Percentiles rank a stretch among this genome's conserved stretches.
These are phyloP conservation scores for Notothenia coriiceps DNA, from an alignment of 2,113 vertebrate species.

Conservation along the genomic window DNA sequence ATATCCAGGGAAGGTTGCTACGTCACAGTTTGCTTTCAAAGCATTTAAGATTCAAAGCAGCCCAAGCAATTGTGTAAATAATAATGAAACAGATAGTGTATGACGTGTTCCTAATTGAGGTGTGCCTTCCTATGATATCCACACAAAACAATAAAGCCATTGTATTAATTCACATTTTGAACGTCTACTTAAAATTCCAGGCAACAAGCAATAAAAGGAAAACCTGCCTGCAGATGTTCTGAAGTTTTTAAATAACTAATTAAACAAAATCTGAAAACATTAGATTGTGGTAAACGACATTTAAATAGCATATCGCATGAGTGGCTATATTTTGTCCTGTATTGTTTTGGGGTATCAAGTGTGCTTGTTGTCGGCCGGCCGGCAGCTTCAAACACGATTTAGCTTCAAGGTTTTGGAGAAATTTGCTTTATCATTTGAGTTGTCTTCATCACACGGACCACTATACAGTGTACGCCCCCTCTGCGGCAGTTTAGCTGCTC, in stretches of 20 bases:
- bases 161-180: not conserved
- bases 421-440: not conserved
- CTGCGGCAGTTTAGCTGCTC: conserved; percentile 30
- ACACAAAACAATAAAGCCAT: not conserved
- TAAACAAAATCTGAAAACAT: not conserved
- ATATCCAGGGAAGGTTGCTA: not conserved
- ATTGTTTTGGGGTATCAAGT: not conserved
- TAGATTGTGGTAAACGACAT: not conserved
- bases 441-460: not conserved
- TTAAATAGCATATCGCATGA: not conserved
- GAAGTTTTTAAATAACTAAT: not conserved
- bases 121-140: not conserved
- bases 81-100: not conserved
- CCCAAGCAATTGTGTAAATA: not conserved
- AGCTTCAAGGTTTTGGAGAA: not conserved
- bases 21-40: not conserved
- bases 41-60: not conserved
- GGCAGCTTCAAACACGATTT: not conserved
- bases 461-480: conserved; percentile 2
- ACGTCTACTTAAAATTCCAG: not conserved
- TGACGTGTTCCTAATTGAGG: not conserved
- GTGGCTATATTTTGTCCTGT: not conserved
- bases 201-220: not conserved
- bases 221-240: not conserved
- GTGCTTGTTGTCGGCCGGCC: not conserved